Evolutionary conservation across 2,888 invertebrate genomes (phyloP).

Genomic region (Ennomos quercinarius): DNA sequence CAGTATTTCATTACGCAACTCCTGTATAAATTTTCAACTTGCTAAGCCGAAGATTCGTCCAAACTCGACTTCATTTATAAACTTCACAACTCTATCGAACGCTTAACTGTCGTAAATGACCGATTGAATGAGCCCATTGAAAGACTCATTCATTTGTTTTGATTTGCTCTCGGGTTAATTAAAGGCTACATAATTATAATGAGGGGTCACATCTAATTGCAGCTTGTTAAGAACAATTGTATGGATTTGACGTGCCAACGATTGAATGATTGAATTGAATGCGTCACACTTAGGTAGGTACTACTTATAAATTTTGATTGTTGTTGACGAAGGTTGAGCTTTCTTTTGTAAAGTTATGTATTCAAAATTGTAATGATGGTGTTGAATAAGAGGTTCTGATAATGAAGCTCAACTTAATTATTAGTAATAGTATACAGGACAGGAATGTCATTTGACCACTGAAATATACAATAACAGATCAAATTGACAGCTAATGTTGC

Average conservation of each 20-base stretch:
- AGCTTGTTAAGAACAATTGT: slow-evolving; percentile 15
- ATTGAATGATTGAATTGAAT: slow-evolving; percentile 8
- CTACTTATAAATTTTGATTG: no score
- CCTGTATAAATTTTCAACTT: no score
- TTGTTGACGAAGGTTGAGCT: no score
- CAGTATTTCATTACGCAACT: not conserved
- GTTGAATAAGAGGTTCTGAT: no score
- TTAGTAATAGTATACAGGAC: no score
- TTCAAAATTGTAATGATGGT: no score
- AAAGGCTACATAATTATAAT: slow-evolving; percentile 3
- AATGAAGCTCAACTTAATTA: no score
- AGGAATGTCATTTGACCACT: no score
- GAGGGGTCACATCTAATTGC: slow-evolving; percentile 17
- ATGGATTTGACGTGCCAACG: slow-evolving; percentile 11
- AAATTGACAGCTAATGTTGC: slow-evolving; percentile 3
- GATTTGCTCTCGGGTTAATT: slow-evolving; percentile 19
- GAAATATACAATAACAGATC: no score
- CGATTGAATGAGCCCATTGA: slow-evolving; percentile 19
- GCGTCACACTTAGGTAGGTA: not conserved
- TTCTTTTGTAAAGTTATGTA: no score
- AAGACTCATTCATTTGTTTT: slow-evolving; percentile 20
- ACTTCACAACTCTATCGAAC: slow-evolving; percentile 1
- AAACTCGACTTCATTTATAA: not conserved
- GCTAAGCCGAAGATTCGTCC: not conserved
- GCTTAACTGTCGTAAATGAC: slow-evolving; percentile 13